Conservation (phyloP, 2,113 vertebrate genomes). For the Fukomys damarensis region DNA sequence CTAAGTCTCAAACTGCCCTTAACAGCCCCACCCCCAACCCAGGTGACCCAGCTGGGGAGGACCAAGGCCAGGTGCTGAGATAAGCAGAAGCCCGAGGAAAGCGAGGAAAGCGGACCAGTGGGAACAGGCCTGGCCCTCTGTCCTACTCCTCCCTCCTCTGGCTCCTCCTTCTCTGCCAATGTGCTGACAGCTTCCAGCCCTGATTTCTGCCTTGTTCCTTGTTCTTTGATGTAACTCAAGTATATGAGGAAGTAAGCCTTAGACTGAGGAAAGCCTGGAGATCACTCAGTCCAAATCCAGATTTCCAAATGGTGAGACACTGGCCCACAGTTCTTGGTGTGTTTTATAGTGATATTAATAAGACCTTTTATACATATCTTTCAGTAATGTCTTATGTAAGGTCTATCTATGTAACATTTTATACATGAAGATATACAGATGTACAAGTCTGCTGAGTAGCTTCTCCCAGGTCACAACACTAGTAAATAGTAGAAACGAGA, state of each 20-base stretch:
- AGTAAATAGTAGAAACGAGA: neutral
- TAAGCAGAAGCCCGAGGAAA: neutral
- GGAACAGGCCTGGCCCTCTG: neutral
- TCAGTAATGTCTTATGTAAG: neutral
- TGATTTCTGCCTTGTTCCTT: neutral
- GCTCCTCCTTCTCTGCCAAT: neutral
- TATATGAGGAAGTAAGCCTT: fast-evolving
- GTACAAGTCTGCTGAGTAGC: too few relatives aligned
- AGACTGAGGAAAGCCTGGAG: neutral
- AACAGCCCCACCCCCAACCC: neutral
- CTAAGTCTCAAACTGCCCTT: neutral
- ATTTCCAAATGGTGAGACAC: neutral
- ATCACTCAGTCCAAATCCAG: neutral
- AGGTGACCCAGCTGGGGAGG: neutral
- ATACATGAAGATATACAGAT: neutral
- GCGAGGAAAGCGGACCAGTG: neutral
- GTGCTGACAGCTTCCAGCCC: neutral
- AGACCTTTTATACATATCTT: neutral
- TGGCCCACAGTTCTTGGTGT: neutral
- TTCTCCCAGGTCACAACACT: neutral
- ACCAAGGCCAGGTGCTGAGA: neutral
- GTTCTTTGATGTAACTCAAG: neutral
- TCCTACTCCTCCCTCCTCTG: neutral
- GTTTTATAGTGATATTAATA: neutral
- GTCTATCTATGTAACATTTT: neutral